Evolutionary conservation across 2,888 invertebrate species (phyloP).

Genomic region (Epinotia brunnichana): DNA sequence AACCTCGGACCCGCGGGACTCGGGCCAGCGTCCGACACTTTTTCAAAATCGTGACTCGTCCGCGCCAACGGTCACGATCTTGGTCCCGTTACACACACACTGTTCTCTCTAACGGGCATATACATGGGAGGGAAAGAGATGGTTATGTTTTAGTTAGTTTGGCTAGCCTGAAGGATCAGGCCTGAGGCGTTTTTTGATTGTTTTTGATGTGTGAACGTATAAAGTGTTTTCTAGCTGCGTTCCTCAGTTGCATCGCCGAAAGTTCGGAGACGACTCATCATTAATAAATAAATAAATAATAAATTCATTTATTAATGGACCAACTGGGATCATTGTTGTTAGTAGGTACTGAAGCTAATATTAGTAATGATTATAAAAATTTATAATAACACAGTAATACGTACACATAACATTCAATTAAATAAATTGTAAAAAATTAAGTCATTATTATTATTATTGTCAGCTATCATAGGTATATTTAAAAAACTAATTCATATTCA

Average conservation of each 20-base stretch:
- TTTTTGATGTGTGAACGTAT: constrained; percentile 59
- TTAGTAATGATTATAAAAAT: too few relatives aligned
- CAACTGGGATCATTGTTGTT: too few relatives aligned
- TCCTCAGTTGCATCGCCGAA: constrained; percentile 37
- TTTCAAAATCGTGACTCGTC: constrained; percentile 82
- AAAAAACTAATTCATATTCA: too few relatives aligned
- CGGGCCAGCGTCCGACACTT: constrained; percentile 74
- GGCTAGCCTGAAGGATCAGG: constrained; percentile 56
- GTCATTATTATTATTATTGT: too few relatives aligned
- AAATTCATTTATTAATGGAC: too few relatives aligned
- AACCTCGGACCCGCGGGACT: constrained; percentile 60
- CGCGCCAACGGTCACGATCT: constrained; percentile 75
- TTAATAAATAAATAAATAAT: too few relatives aligned
- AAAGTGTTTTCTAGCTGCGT: constrained; percentile 47
- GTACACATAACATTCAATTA: too few relatives aligned
- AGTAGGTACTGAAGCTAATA: too few relatives aligned
- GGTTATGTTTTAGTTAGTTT: constrained; percentile 51
- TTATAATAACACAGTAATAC: too few relatives aligned
- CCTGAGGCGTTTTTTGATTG: constrained; percentile 51
- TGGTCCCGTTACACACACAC: constrained; percentile 70
- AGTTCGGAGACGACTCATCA: constrained; percentile 24
- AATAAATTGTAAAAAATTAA: too few relatives aligned
- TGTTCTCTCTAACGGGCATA: constrained; percentile 60
- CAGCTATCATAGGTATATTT: too few relatives aligned
- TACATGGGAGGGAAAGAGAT: constrained; percentile 59